Conservation (phyloP, 2,888 invertebrate species). For the Erebia ligea region DNA sequence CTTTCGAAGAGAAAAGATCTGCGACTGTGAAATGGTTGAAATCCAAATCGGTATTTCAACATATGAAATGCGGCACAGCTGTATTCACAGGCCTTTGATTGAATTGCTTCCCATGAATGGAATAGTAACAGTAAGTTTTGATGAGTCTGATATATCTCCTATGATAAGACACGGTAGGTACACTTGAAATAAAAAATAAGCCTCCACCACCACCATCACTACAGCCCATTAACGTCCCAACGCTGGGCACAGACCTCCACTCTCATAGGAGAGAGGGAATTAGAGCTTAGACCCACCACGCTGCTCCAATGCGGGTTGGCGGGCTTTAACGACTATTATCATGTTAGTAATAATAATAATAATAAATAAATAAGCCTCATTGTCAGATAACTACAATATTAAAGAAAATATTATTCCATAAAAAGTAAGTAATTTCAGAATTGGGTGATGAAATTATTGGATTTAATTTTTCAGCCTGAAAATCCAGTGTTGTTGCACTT, state of each 20-base stretch:
- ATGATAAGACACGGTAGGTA: neutral
- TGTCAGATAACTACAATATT: too few relatives aligned
- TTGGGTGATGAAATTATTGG: neutral
- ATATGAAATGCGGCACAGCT: conserved; percentile 70
- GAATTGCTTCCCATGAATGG: conserved; percentile 59
- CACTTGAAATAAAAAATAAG: too few relatives aligned
- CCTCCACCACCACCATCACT: too few relatives aligned
- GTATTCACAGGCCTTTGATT: conserved; percentile 64
- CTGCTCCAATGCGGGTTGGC: too few relatives aligned
- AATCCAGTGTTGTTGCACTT: conserved; percentile 59
- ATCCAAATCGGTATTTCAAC: conserved; percentile 68
- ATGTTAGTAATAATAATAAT: too few relatives aligned
- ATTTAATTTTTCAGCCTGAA: conserved; percentile 56
- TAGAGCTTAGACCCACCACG: too few relatives aligned
- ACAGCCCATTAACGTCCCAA: too few relatives aligned
- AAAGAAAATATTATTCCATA: too few relatives aligned
- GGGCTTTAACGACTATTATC: too few relatives aligned
- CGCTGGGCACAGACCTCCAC: too few relatives aligned
- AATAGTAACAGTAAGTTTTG: conserved; percentile 60
- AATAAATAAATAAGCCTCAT: too few relatives aligned
- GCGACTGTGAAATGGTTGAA: conserved; percentile 73
- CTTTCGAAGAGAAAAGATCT: conserved; percentile 70
- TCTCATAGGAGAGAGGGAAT: too few relatives aligned
- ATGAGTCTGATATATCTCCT: neutral
- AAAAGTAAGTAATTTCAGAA: neutral